A percentile compares a stretch with the other conserved stretches of the same genome.
Conservation (phyloP, 2,113 vertebrate species). For the Pampusana beccarii region DNA sequence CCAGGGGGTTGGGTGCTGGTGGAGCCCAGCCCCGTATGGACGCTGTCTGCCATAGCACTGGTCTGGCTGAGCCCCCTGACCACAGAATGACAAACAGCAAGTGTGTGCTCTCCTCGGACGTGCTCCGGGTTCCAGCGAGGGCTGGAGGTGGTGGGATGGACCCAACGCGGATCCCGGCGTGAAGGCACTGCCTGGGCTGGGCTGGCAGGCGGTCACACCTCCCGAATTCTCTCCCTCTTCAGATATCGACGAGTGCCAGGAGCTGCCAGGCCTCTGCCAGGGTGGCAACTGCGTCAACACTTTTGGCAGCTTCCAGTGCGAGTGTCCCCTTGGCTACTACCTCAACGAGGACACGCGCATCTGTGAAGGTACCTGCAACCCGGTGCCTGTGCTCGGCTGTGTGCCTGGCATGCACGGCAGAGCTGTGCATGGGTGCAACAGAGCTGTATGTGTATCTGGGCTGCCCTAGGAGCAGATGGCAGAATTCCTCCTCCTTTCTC, state of each 20-base stretch:
- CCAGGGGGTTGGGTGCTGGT: not conserved
- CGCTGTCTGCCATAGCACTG: not conserved
- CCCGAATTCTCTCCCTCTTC: not conserved
- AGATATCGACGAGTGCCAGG: constrained; percentile 95
- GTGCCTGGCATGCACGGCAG: fast-evolving
- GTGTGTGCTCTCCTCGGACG: fast-evolving
- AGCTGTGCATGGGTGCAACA: fast-evolving
- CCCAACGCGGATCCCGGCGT: fast-evolving
- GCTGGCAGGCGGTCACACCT: not conserved
- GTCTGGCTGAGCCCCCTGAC: not conserved
- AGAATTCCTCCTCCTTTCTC: not conserved
- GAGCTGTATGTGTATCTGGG: not conserved
- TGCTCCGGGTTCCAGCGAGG: not conserved
- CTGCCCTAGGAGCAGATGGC: not conserved
- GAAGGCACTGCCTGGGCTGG: not conserved
- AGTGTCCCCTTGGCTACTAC: constrained; percentile 89
- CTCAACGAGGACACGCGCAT: constrained; percentile 87
- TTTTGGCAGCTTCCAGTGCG: constrained; percentile 95
- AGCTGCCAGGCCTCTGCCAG: constrained; percentile 91
- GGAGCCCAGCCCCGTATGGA: not conserved
- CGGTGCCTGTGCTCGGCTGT: not conserved
- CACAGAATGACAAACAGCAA: fast-evolving
- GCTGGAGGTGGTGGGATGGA: not conserved
- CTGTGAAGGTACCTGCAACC: constrained; percentile 81
- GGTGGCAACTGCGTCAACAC: constrained; percentile 91